These are phyloP conservation scores for Drosophila neonasuta DNA, from an alignment of 2,888 invertebrate species.

Conservation along the genomic window DNA sequence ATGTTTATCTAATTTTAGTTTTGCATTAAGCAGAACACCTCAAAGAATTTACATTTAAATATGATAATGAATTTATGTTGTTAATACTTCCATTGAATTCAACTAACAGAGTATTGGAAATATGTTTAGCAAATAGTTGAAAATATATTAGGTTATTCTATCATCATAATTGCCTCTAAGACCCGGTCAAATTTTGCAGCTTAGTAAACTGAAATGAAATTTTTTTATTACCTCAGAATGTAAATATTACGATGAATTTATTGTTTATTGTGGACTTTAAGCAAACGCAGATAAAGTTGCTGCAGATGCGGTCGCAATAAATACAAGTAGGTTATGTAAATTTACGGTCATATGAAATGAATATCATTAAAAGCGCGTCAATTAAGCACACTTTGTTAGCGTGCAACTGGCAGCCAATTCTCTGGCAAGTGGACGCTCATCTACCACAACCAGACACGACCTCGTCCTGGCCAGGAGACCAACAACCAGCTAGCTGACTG, in stretches of 20 bases:
- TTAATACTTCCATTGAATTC: too few relatives aligned
- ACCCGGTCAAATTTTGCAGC: too few relatives aligned
- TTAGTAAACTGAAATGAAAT: too few relatives aligned
- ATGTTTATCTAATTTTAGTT: too few relatives aligned
- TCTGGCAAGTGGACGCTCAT: constrained; percentile 21
- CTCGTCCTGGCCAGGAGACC: constrained; percentile 17
- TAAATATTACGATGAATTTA: not conserved
- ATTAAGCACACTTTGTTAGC: constrained; percentile 44
- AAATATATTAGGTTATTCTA: too few relatives aligned
- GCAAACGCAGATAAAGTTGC: constrained; percentile 1
- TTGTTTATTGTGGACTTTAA: not conserved
- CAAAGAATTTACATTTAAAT: too few relatives aligned
- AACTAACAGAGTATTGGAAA: too few relatives aligned
- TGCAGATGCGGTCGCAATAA: not conserved
- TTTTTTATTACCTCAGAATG: not conserved
- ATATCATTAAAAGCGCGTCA: constrained; percentile 42
- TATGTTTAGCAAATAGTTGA: too few relatives aligned
- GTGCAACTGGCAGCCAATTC: constrained; percentile 25
- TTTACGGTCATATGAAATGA: constrained; percentile 29
- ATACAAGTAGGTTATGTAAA: constrained; percentile 13
- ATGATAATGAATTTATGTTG: too few relatives aligned
- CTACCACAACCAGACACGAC: constrained; percentile 34
- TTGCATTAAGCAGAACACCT: too few relatives aligned
- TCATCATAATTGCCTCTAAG: too few relatives aligned
- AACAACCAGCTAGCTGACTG: constrained; percentile 10